Evolutionary conservation across 2,888 invertebrate genomes (phyloP).

Genomic region (Anoncus sp.): DNA sequence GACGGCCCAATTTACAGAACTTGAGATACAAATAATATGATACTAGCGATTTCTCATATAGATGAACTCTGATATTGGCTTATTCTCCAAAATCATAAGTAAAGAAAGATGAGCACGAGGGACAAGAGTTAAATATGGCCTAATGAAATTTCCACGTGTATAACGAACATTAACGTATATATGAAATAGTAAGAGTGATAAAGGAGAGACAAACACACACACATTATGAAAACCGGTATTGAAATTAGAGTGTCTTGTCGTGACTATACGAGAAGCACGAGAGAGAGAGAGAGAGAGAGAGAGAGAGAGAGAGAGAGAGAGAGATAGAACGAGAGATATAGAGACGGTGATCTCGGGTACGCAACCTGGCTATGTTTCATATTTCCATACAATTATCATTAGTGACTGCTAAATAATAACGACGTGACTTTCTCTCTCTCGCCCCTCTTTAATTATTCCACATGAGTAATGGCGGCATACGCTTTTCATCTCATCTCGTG

Average conservation of each 20-base stretch:
- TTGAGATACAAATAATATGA: not conserved
- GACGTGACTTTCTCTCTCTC: slow-evolving; percentile 59
- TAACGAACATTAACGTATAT: slow-evolving; percentile 31
- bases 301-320: not conserved
- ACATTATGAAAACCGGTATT: slow-evolving; percentile 69
- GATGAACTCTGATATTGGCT: not conserved
- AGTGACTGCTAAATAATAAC: slow-evolving; percentile 67
- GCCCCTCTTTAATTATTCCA: slow-evolving; percentile 65
- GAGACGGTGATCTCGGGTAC: slow-evolving; percentile 19
- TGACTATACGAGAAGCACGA: slow-evolving; percentile 2
- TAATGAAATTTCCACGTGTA: slow-evolving; percentile 9
- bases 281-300: slow-evolving; percentile 1
- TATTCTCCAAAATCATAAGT: not conserved
- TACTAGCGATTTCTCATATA: not conserved
- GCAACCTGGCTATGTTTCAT: slow-evolving; percentile 63
- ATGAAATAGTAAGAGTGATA: slow-evolving; percentile 58
- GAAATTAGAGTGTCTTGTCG: slow-evolving; percentile 61
- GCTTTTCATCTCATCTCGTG: slow-evolving; percentile 59
- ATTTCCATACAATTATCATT: slow-evolving; percentile 74
- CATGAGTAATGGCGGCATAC: slow-evolving; percentile 56
- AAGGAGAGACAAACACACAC: too few species aligned
- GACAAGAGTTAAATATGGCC: slow-evolving; percentile 11
- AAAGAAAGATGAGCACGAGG: not conserved
- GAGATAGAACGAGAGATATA: not conserved
- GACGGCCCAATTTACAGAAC: not conserved